Percentiles rank a stretch among this genome's conserved stretches.
phyloP scores from a whole-genome alignment of 2,888 invertebrate species.

The Philereme vetulata region DNA sequence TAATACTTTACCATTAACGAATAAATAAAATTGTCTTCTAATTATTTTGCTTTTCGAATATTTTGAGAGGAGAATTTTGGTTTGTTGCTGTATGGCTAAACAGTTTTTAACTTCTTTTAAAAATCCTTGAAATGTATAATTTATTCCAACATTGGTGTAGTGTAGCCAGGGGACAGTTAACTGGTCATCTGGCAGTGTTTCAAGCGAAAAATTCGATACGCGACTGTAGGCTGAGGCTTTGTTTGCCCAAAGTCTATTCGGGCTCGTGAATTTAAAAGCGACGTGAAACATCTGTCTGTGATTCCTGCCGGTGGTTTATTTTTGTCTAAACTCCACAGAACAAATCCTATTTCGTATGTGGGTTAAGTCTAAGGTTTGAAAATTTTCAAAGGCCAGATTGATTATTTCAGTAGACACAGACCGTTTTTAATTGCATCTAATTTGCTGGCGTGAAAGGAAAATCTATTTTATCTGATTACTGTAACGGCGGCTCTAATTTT shows the following conservation, averaged over 20 bases:
- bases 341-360: conserved; percentile 42
- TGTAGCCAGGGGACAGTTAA: background rate
- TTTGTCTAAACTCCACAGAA: conserved; percentile 40
- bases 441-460: conserved; percentile 18
- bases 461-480: background rate
- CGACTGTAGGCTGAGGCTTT: conserved; percentile 29
- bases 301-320: conserved; percentile 48
- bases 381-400: conserved; percentile 1
- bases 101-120: background rate
- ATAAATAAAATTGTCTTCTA: too few relatives aligned
- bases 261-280: conserved; percentile 52
- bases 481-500: conserved; percentile 5
- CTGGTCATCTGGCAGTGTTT: conserved; percentile 36
- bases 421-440: conserved; percentile 28
- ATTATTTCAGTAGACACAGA: conserved; percentile 18
- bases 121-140: background rate
- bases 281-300: conserved; percentile 49
- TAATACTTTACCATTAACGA: too few relatives aligned
- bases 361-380: conserved; percentile 27
- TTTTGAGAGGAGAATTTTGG: too few relatives aligned
- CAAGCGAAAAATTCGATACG: conserved; percentile 40
- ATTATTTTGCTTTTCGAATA: too few relatives aligned
- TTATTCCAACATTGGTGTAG: background rate
- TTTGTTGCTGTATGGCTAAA: background rate
- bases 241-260: conserved; percentile 44